Percentiles rank a stretch among this genome's conserved stretches.
Conservation (phyloP, 2,888 invertebrate species). For the Cyclophora albipunctata region DNA sequence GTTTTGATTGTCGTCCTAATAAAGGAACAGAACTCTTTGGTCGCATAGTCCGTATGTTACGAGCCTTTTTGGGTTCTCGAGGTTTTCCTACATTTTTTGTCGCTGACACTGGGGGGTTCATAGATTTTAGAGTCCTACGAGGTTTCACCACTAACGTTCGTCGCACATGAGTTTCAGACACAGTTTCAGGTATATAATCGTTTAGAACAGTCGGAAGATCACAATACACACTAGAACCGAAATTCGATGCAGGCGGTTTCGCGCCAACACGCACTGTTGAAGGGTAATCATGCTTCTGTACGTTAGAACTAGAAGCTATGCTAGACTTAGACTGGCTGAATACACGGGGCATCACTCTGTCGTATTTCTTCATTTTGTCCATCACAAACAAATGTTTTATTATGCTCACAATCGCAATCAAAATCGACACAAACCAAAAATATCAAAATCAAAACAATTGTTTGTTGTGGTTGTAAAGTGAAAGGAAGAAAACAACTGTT, state of each 20-base stretch:
- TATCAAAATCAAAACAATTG: too few relatives aligned
- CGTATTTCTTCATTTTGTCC: conserved; percentile 30
- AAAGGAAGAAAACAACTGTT: too few relatives aligned
- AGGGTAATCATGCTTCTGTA: conserved; percentile 48
- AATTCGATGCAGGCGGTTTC: conserved; percentile 50
- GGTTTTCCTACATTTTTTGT: conserved; percentile 23
- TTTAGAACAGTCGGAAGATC: conserved; percentile 56
- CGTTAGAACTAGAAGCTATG: conserved; percentile 38
- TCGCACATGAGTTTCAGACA: conserved; percentile 16
- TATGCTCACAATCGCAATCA: too few relatives aligned
- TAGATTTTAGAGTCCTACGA: conserved; percentile 50
- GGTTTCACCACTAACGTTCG: conserved; percentile 49
- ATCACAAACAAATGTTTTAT: neutral
- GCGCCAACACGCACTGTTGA: conserved; percentile 47
- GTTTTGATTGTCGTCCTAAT: too few relatives aligned
- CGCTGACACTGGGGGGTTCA: conserved; percentile 45
- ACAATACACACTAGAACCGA: conserved; percentile 40
- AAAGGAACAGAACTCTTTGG: too few relatives aligned
- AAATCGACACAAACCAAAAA: too few relatives aligned
- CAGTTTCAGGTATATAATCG: conserved; percentile 41
- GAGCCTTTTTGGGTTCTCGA: conserved; percentile 16
- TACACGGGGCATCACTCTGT: conserved; percentile 60
- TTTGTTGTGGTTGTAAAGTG: too few relatives aligned
- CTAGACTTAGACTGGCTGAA: conserved; percentile 32
- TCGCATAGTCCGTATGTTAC: conserved; percentile 20